A percentile compares a stretch with the other conserved stretches of the same genome.
Evolutionary conservation across 1,140 invertebrate species (phyloP).

Genomic region (Hormaphis cornu): DNA sequence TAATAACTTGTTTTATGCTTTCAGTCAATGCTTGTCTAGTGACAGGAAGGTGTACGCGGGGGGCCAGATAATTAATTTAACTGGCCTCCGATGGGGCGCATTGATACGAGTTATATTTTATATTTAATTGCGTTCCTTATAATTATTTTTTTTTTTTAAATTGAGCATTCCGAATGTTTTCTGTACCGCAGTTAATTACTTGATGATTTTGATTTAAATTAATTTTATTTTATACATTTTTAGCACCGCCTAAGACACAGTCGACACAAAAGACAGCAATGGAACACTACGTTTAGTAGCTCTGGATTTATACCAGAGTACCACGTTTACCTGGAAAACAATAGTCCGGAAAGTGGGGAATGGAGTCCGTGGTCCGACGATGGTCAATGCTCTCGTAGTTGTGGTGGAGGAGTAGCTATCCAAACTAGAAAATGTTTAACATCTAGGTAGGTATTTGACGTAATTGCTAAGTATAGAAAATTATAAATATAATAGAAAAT

Average conservation of each 20-base stretch:
- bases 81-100: too few relatives aligned
- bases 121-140: too few relatives aligned
- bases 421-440: slow-evolving; percentile 61
- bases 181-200: not conserved
- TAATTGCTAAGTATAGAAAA: not conserved
- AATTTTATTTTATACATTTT: not conserved
- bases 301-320: slow-evolving; percentile 48
- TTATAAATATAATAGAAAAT: too few relatives aligned
- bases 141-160: not conserved
- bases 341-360: slow-evolving; percentile 50
- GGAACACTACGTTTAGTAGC: slow-evolving; percentile 17
- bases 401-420: slow-evolving; percentile 76
- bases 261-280: slow-evolving; percentile 60
- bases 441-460: slow-evolving; percentile 47
- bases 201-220: not conserved
- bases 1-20: not conserved
- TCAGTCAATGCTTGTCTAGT: too few relatives aligned
- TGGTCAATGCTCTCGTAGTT: slow-evolving; percentile 71
- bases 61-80: too few relatives aligned
- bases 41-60: too few relatives aligned
- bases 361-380: slow-evolving; percentile 70
- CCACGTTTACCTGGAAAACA: slow-evolving; percentile 37
- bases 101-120: too few relatives aligned
- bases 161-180: not conserved
- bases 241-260: slow-evolving; percentile 46